Base-by-base conservation (phyloP, 2,113 vertebrate genomes). In the Etia nguti region DNA sequence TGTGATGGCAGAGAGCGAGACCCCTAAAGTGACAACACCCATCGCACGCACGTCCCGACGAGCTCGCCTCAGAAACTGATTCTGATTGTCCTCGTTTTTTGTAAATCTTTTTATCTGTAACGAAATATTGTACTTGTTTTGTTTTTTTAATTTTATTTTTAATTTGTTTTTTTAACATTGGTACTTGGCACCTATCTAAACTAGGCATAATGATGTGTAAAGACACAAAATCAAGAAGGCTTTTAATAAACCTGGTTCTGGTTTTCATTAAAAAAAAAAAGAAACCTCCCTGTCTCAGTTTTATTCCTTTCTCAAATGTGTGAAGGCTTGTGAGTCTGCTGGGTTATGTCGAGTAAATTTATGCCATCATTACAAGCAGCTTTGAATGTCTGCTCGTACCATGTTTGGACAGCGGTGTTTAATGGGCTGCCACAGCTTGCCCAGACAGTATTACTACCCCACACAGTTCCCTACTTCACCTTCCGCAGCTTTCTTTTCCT, bases 11-110 rank as follows among this genome's bases (percentile, higher is more conserved):
- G 98, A 98, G 20, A 97, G 96, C 0, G 98, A 99, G 92, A 98
- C 97, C 0, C 98, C 98, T 18, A 98, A 97, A 96, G 98, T 97
- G 93, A 98, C 97, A 1, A 99, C 98, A 2, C 98, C 98, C 85
- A 98, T 99, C 87, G 94, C 95, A 81, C 97, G 98, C 81, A 93
- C 97, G 2, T 97, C 97, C 10, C 86, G 96, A n/a, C 94, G 94
- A 20, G 92, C 94, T 73, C 92, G 96, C 29, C 94, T 96, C 89
- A 91, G 96, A 84, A 95, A 96, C 93, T 97, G 87, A 96, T 22
- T 38, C 11, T 43, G 11, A 36, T 18, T 31, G 26, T 60, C 22
- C 1, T 48, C 52, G 48, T 59, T 60, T 41, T 65, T 12, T 86
- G 82, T 46, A 55, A 80, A 79, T 50, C 15, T 11, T 54, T 88